phyloP scores from a whole-genome alignment of 1,140 invertebrate species.

The Drosophila sproati region DNA sequence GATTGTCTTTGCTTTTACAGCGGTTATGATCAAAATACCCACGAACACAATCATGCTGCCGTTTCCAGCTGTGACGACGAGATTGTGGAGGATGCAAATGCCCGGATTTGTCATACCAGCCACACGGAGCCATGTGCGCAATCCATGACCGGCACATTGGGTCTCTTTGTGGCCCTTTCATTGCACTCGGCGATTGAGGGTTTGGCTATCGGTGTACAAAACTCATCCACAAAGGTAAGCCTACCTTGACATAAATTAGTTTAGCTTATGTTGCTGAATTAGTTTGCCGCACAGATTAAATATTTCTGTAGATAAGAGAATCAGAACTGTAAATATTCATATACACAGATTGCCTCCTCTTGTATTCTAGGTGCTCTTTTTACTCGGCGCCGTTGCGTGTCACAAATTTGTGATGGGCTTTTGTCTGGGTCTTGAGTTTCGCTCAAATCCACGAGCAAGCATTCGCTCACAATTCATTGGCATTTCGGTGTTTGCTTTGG shows the following conservation, averaged over 20 bases:
- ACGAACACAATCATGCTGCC: constrained; percentile 7
- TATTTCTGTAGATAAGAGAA: constrained; percentile 64
- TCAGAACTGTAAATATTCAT: constrained; percentile 47
- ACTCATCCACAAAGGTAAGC: constrained; percentile 87
- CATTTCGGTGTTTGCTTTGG: constrained; percentile 88
- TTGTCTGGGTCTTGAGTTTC: constrained; percentile 90
- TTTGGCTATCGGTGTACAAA: constrained; percentile 92
- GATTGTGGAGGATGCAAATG: constrained; percentile 85
- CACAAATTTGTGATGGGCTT: constrained; percentile 93
- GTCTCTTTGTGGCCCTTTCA: constrained; percentile 89
- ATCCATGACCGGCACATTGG: constrained; percentile 86
- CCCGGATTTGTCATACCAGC: constrained; percentile 87
- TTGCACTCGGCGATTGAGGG: constrained; percentile 93
- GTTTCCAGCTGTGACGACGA: constrained; percentile 60
- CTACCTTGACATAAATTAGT: constrained; percentile 60
- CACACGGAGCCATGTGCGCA: constrained; percentile 87
- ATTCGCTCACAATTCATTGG: constrained; percentile 86
- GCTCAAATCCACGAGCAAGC: constrained; percentile 85
- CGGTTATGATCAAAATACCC: constrained; percentile 45
- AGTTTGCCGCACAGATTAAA: constrained; percentile 49
- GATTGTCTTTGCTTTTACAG: constrained; percentile 23
- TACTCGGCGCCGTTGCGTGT: constrained; percentile 89
- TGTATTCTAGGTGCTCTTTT: constrained; percentile 87
- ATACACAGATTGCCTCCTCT: constrained; percentile 11
- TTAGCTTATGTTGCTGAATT: constrained; percentile 28